Percentiles rank a stretch among this genome's conserved stretches.
Evolutionary conservation across 92 coral and sea anemone species (phyloP).

Genomic region (Hydrozoanthus gracilis): DNA sequence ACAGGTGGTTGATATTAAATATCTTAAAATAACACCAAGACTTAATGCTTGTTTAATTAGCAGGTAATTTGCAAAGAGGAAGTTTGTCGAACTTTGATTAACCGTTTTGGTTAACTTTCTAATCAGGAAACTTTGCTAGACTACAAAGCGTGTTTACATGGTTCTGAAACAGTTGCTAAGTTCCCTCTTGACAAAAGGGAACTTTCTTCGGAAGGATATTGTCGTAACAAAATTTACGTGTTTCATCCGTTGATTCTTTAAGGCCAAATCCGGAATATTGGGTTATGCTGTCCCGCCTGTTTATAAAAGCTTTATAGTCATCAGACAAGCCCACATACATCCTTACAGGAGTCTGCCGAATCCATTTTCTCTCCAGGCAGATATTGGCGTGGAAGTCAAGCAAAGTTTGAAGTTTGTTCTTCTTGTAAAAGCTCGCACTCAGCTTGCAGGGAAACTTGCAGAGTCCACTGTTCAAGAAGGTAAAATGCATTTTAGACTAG

Average conservation of each 20-base stretch:
- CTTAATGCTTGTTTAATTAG: not conserved
- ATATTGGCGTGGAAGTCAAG: not conserved
- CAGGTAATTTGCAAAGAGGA: constrained; percentile 26
- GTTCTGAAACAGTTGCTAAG: not conserved
- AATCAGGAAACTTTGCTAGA: constrained; percentile 33
- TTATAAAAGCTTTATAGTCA: not conserved
- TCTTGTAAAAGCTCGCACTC: too few relatives aligned
- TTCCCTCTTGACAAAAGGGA: constrained; percentile 36
- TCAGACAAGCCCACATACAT: not conserved
- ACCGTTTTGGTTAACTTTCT: not conserved
- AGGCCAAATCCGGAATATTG: constrained; percentile 31
- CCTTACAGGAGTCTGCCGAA: not conserved
- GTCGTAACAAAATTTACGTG: constrained; percentile 39
- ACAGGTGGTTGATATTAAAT: not conserved
- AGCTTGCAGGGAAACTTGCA: too few relatives aligned
- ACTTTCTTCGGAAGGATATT: constrained; percentile 46
- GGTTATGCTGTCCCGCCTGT: not conserved
- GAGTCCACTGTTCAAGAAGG: too few relatives aligned
- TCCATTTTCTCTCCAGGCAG: not conserved
- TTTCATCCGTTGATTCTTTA: constrained; percentile 15
- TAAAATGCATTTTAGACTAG: too few relatives aligned
- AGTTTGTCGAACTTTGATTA: not conserved
- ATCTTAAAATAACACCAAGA: not conserved
- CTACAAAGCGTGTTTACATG: constrained; percentile 35
- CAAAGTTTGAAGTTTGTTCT: too few relatives aligned